Percentiles rank a stretch among this genome's conserved stretches.
phyloP scores from a whole-genome alignment of 2,113 vertebrate species.

The Zosterops hypoxanthus region DNA sequence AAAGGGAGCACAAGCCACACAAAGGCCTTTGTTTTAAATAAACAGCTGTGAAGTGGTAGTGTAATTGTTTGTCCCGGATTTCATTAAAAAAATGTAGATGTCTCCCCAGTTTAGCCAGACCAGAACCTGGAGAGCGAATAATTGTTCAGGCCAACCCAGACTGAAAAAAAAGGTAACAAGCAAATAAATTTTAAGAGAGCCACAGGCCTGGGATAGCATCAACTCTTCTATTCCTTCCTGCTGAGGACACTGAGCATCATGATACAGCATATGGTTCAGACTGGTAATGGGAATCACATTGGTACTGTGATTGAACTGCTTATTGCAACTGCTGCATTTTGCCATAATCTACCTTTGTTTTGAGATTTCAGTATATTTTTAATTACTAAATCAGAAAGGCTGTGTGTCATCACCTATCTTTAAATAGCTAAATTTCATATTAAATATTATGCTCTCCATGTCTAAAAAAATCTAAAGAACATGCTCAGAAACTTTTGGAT shows the following conservation, averaged over 20 bases:
- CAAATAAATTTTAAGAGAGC: not conserved
- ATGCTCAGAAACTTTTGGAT: too few species aligned
- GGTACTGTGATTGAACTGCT: not conserved
- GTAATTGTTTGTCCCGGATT: not conserved
- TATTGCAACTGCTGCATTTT: not conserved
- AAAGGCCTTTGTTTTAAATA: not conserved
- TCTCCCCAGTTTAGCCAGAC: not conserved
- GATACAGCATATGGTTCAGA: not conserved
- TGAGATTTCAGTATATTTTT: not conserved
- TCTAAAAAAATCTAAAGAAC: not conserved
- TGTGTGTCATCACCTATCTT: not conserved
- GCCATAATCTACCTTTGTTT: not conserved
- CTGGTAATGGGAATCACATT: accelerated
- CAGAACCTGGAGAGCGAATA: not conserved
- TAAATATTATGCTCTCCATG: not conserved
- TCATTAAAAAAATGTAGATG: not conserved
- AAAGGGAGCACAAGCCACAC: not conserved
- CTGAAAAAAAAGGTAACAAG: not conserved
- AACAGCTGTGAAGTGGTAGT: not conserved
- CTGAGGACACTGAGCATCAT: not conserved
- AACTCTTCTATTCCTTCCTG: not conserved
- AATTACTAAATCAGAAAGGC: not conserved
- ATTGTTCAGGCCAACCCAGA: not conserved
- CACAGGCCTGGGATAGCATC: not conserved
- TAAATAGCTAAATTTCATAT: not conserved